These are phyloP conservation scores for Argentina silus DNA, from an alignment of 2,797 vertebrate species.

Conservation along the genomic window DNA sequence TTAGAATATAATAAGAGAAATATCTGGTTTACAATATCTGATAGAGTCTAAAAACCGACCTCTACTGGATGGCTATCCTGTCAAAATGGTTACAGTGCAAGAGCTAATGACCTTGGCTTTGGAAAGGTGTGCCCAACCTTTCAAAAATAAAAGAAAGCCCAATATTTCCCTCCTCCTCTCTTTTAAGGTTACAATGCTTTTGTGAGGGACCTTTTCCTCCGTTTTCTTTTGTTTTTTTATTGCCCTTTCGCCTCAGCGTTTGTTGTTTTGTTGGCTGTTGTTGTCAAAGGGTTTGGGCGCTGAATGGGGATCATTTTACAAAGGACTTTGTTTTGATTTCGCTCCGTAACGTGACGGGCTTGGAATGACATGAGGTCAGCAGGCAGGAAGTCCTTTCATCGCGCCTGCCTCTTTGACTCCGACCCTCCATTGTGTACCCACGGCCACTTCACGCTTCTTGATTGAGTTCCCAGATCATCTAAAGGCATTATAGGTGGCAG, in stretches of 20 bases:
- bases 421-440: slow-evolving; percentile 69
- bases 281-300: slow-evolving; percentile 66
- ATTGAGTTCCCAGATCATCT: slow-evolving; percentile 57
- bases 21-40: background rate
- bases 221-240: slow-evolving; percentile 29
- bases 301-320: slow-evolving; percentile 69
- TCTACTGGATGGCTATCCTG: slow-evolving; percentile 1
- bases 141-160: slow-evolving; percentile 14
- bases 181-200: slow-evolving; percentile 48
- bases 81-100: background rate
- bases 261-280: slow-evolving; percentile 65
- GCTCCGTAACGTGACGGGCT: slow-evolving; percentile 56
- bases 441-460: slow-evolving; percentile 45
- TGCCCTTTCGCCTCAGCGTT: slow-evolving; percentile 51
- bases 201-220: slow-evolving; percentile 39
- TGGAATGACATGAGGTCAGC: slow-evolving; percentile 67
- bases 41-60: background rate
- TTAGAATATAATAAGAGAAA: too few species aligned
- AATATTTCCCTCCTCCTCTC: slow-evolving; percentile 33
- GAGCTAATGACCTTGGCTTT: background rate
- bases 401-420: slow-evolving; percentile 57
- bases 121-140: slow-evolving; percentile 11
- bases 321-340: slow-evolving; percentile 73
- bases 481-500: slow-evolving; percentile 14
- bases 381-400: slow-evolving; percentile 79